Conservation (phyloP, 2,113 vertebrate species). For the Narcine bancroftii region DNA sequence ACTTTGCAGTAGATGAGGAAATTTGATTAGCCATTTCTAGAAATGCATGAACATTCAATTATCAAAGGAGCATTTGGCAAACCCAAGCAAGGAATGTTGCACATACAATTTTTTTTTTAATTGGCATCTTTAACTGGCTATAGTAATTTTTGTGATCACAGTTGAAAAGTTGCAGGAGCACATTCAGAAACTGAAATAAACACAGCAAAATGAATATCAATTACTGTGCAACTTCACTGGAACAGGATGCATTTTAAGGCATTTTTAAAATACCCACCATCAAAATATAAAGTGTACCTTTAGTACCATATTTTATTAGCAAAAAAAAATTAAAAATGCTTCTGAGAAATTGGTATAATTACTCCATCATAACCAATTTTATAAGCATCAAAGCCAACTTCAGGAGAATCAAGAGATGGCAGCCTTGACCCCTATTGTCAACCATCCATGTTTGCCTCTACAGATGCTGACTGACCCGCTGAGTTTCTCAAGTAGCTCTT, state of each 20-base stretch:
- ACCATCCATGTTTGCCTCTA: too few relatives aligned
- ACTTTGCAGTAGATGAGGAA: background rate
- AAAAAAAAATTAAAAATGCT: too few relatives aligned
- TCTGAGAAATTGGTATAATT: background rate
- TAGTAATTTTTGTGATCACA: constrained; percentile 15
- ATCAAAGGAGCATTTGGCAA: background rate
- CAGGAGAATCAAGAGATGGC: too few relatives aligned
- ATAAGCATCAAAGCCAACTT: constrained; percentile 14
- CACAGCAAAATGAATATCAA: constrained; percentile 16
- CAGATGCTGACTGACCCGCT: too few relatives aligned
- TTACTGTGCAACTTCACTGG: background rate
- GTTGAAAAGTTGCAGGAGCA: constrained; percentile 3
- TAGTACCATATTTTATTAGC: too few relatives aligned
- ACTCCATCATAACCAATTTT: constrained; percentile 9
- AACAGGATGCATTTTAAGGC: constrained; percentile 1
- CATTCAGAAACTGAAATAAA: background rate
- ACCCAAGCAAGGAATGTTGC: background rate
- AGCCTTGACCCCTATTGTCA: too few relatives aligned
- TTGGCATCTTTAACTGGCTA: background rate
- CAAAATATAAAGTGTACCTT: background rate
- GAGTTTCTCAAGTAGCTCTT: too few relatives aligned
- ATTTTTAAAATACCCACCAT: background rate
- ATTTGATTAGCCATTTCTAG: background rate
- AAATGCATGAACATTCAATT: background rate
- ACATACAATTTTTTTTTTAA: background rate